Conservation (phyloP, 2,113 vertebrate genomes). For the Mionectes macconnelli region DNA sequence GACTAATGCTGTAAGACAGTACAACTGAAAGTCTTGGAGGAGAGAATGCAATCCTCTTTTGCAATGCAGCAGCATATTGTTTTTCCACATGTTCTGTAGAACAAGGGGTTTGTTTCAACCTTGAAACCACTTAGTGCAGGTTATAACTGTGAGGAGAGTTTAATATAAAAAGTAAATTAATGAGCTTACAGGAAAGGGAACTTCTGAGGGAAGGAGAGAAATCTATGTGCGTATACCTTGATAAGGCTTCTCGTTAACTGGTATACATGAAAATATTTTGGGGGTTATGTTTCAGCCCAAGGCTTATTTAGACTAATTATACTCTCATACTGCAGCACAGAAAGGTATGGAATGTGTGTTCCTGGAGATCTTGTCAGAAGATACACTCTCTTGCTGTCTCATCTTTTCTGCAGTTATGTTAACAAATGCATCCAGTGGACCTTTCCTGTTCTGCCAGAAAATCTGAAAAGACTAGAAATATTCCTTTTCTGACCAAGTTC, state of each 20-base stretch:
- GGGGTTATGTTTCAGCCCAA: background rate
- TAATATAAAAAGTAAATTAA: background rate
- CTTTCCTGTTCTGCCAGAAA: background rate
- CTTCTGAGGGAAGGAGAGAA: background rate
- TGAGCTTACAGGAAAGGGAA: background rate
- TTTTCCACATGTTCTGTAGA: background rate
- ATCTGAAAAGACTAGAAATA: background rate
- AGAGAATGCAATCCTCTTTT: background rate
- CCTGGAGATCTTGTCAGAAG: background rate
- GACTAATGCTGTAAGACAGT: background rate
- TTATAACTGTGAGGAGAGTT: background rate
- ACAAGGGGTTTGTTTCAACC: background rate
- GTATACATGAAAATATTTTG: background rate
- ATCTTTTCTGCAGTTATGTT: background rate
- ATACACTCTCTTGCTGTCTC: background rate
- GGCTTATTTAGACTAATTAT: background rate
- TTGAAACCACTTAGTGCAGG: background rate
- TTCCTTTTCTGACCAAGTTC: background rate
- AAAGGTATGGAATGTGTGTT: too few relatives aligned
- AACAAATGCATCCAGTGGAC: background rate
- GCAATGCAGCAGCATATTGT: background rate
- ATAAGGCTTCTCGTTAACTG: background rate
- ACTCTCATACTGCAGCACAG: background rate
- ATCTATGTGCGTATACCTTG: fast-evolving
- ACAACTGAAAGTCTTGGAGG: background rate